Conservation (phyloP, 2,888 invertebrate genomes). For the Teleogryllus oceanicus region DNA sequence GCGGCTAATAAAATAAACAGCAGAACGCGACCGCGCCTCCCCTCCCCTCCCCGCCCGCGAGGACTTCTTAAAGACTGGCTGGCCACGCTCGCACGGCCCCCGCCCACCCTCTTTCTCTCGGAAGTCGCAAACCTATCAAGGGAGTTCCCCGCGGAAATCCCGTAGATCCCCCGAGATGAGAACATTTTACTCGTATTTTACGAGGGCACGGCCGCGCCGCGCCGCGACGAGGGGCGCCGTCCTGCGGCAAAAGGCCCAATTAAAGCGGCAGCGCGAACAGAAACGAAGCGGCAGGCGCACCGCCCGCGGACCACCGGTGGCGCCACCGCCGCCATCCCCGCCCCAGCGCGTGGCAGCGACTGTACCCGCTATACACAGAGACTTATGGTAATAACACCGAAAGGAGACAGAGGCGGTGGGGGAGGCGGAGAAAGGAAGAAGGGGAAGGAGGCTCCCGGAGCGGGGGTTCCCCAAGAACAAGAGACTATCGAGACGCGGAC, state of each 20-base stretch:
- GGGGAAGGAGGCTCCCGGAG: not conserved
- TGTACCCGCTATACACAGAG: conserved; percentile 26
- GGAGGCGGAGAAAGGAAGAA: not conserved
- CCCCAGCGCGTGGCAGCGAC: not conserved
- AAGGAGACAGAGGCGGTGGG: not conserved
- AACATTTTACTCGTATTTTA: not conserved
- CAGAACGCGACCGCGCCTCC: not conserved
- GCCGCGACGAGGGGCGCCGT: not conserved
- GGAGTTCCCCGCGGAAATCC: not conserved
- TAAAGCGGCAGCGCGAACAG: conserved; percentile 8
- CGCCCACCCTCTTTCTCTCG: not conserved
- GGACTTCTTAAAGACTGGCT: not conserved
- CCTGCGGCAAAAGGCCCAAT: not conserved
- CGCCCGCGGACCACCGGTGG: not conserved
- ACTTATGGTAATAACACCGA: conserved; percentile 35
- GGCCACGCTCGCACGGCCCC: not conserved
- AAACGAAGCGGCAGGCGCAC: not conserved
- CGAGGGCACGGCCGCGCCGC: not conserved
- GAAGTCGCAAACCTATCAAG: not conserved
- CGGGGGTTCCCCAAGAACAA: conserved; percentile 28
- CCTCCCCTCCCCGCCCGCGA: not conserved
- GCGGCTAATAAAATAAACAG: not conserved
- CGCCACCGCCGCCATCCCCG: not conserved
- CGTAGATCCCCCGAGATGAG: not conserved
- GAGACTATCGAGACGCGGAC: conserved; percentile 20